Evolutionary conservation across 2,113 vertebrate genomes (phyloP).

Genomic region (Myocastor coypus): DNA sequence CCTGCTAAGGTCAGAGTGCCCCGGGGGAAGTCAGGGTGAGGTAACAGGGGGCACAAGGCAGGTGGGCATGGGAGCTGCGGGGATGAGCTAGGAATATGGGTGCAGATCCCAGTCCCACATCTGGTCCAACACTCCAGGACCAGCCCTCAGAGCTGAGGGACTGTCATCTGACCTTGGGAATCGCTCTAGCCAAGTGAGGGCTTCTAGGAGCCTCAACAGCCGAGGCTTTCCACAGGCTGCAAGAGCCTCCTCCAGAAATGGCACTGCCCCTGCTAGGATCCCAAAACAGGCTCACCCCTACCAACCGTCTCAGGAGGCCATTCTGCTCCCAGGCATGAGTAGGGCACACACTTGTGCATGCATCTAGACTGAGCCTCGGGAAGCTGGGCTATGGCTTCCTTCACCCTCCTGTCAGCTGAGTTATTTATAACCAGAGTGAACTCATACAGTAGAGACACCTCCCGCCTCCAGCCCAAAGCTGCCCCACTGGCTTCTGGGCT

Average conservation of each 20-base stretch:
- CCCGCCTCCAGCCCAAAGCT: background rate
- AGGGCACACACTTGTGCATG: background rate
- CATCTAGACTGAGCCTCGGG: background rate
- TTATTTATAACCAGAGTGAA: slow-evolving; percentile 1
- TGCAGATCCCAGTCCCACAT: background rate
- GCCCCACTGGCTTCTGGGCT: background rate
- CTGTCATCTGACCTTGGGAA: background rate
- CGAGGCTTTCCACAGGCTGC: background rate
- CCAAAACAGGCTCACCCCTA: background rate
- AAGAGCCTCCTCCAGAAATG: background rate
- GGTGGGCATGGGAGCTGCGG: too few relatives aligned
- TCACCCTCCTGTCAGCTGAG: background rate
- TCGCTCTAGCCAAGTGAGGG: background rate
- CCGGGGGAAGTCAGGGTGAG: background rate
- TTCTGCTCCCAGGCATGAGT: background rate
- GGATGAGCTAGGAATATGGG: background rate
- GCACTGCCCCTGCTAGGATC: background rate
- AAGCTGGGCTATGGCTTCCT: background rate
- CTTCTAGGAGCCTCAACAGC: background rate
- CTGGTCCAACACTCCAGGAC: background rate
- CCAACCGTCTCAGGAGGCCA: background rate
- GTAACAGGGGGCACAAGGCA: background rate
- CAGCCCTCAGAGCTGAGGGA: background rate
- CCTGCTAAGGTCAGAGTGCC: background rate
- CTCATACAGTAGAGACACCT: background rate